Evolutionary conservation across 2,888 invertebrate genomes (phyloP), one percentile per base, ranked within the genome.

Genomic region (Artemia sinica): DNA sequence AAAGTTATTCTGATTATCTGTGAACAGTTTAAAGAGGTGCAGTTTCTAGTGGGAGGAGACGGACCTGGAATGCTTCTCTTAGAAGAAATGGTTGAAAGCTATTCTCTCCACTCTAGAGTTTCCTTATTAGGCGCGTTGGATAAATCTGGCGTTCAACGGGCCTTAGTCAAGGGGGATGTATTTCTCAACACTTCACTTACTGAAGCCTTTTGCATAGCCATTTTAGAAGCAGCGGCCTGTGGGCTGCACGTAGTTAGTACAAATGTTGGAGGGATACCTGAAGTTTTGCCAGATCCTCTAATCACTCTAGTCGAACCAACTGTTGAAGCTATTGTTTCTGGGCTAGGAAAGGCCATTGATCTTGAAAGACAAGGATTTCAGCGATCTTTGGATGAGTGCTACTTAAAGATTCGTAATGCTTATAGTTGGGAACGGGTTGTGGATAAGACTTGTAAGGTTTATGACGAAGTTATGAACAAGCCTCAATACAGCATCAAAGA

Each of bases 181-280:
- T 96, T 98, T 81, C 82, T 99, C 99, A 99, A 58, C 77, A 96
- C 97, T 11, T 97, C 97, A 2, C 80, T 99, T 67, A 99, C 98
- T 0, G 98, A 99, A 79, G 98, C 98, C 11, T 99, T 97, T 78
- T 99, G 98, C 77, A 98, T 98, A 88, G 95, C 97, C 49, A 98
- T 99, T 74, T 95, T 99, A 13, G 98, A 99, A 81, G 98, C 98
- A 48, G 97, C 94, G 8, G 88, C 92, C 68, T 98, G 97, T 81
- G 98, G 98, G 85, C 81, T 98, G 50, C 92, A 95, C 80, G 94
- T 99, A 13, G 97, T 99, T 0, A 95, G 95, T 63, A 98, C 98
- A 2, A 86, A 84, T 79, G 98, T 99, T 51, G 98, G 98, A 50
- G 98, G 98, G 0, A 91, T 99, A 73, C 96, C 97, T 1, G 98